phyloP scores from a whole-genome alignment of 2,797 vertebrate species.

The Delichon dasypus region DNA sequence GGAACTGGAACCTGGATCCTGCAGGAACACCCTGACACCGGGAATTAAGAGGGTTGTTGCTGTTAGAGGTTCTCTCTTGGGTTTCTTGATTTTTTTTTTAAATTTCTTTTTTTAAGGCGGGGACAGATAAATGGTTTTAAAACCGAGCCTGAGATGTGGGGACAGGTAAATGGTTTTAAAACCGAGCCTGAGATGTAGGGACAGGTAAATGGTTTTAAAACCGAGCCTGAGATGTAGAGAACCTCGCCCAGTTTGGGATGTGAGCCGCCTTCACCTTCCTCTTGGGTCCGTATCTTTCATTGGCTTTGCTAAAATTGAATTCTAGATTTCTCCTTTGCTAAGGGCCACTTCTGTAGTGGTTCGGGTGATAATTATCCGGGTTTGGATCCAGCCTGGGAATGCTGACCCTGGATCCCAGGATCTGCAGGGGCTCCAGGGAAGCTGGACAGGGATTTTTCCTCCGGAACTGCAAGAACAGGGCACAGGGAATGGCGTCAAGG shows the following conservation, averaged over 20 bases:
- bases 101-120: not conserved
- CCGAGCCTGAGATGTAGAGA: too few relatives aligned
- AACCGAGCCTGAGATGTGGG: not conserved
- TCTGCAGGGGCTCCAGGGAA: not conserved
- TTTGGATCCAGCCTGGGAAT: not conserved
- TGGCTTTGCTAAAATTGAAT: not conserved
- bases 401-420: not conserved
- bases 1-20: not conserved
- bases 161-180: too few relatives aligned
- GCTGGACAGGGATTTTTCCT: not conserved
- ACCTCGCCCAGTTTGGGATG: rapidly evolving
- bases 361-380: not conserved
- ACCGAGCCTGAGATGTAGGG: too few relatives aligned
- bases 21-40: not conserved
- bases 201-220: too few relatives aligned
- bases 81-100: not conserved
- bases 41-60: not conserved
- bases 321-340: too few relatives aligned
- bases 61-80: not conserved
- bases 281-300: rapidly evolving
- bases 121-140: not conserved
- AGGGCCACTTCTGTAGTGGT: not conserved
- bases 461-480: not conserved
- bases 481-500: not conserved
- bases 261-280: not conserved